Base-by-base conservation (phyloP, 2,888 invertebrate genomes). In the Cephus pulcher region DNA sequence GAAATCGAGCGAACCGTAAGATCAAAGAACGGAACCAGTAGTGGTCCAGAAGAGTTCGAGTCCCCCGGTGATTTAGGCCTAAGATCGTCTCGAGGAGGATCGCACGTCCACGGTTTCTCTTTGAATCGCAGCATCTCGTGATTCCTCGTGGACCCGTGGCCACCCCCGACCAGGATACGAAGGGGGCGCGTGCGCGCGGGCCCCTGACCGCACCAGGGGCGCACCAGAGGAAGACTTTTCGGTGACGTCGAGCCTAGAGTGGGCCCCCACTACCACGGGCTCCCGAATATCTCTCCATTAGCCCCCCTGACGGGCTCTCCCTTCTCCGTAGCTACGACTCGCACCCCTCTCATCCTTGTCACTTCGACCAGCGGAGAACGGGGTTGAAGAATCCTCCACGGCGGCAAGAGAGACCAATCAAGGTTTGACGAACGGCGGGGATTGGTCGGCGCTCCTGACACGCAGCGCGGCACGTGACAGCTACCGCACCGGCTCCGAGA, bases 331-430 rank as follows among this genome's bases (percentile, higher is more conserved):
- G 78, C 83, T 78, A 78, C 80, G 82, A 82, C 82, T 78, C 84
- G 79, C 87, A 87, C 87, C 88, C 88, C 90, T 88, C 89, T 88
- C 86, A 85, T 86, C 87, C 88, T 86, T 88, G 88, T 89, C 88
- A 89, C 88, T 87, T 88, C 87, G 89, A 85, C 80, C 84, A 85
- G 74, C 73, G 73, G 77, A 74, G 89, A 90, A 90, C 91, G 89
- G 91, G 91, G 90, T 91, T 89, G 90, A 91, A 91, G 91, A 90
- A 90, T 91, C 89, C 89, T 87, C 89, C 88, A 88, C 87, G 89
- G 87, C 88, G 85, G 85, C 84, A 85, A 92, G 92, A 92, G 92
- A 93, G 92, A 92, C 93, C 93, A 93, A 93, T 93, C 93, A 93
- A 93, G 93, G 93, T 93, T 93, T 93, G 93, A 91, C 92, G 92